Conservation (phyloP, 2,888 invertebrate species). For the Ophion slaviceki region DNA sequence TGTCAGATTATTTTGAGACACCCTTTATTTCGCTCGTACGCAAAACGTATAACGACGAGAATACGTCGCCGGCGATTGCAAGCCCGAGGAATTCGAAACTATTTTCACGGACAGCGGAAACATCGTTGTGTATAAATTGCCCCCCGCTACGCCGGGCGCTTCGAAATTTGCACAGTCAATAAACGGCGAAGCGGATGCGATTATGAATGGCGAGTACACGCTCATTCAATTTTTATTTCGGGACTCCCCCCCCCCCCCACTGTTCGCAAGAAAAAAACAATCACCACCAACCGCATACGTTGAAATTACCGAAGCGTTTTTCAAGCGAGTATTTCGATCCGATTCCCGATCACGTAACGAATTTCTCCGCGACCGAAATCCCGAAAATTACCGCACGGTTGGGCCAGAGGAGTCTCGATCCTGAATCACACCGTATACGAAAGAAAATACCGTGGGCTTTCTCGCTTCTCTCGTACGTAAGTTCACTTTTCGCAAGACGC, state of each 20-base stretch:
- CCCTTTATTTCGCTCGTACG: constrained; percentile 29
- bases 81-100: constrained; percentile 46
- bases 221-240: background rate
- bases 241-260: too few relatives aligned
- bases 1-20: too few relatives aligned
- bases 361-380: constrained; percentile 19
- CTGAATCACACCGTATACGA: background rate
- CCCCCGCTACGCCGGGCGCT: background rate
- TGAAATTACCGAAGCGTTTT: background rate
- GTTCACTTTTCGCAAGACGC: constrained; percentile 12
- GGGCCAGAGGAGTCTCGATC: background rate
- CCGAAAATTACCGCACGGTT: background rate
- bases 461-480: constrained; percentile 3
- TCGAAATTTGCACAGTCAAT: background rate
- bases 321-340: background rate
- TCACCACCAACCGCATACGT: too few relatives aligned
- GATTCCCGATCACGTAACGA: background rate
- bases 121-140: constrained; percentile 8
- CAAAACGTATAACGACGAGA: constrained; percentile 7
- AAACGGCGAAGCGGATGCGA: background rate
- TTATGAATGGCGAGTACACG: background rate
- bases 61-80: constrained; percentile 1
- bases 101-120: constrained; percentile 12
- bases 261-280: too few relatives aligned
- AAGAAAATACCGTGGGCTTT: background rate